These are phyloP conservation scores for Margarornis squamiger DNA, from an alignment of 2,797 vertebrate species.

Conservation along the genomic window DNA sequence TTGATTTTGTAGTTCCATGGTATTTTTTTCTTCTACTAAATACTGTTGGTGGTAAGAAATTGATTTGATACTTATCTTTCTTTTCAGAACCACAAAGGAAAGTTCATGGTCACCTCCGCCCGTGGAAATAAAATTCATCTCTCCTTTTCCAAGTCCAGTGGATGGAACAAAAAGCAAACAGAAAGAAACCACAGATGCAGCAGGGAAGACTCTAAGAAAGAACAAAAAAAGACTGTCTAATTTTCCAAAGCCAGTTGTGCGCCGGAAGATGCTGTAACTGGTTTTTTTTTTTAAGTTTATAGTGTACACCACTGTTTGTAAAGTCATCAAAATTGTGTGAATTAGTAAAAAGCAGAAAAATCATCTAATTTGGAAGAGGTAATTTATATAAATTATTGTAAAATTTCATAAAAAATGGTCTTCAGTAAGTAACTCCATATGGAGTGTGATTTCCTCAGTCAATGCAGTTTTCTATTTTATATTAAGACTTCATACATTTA, in stretches of 20 bases:
- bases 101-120: constrained; percentile 77
- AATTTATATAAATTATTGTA: constrained; percentile 90
- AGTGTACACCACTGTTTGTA: constrained; percentile 76
- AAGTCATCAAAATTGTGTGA: constrained; percentile 74
- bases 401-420: constrained; percentile 80
- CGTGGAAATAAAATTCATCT: constrained; percentile 84
- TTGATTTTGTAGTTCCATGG: neutral
- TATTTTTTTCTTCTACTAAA: neutral
- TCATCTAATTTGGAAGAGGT: constrained; percentile 80
- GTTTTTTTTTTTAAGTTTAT: constrained; percentile 71
- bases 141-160: constrained; percentile 85
- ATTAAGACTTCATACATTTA: constrained; percentile 85
- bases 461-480: constrained; percentile 84
- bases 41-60: neutral
- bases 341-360: constrained; percentile 70
- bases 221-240: constrained; percentile 82
- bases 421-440: constrained; percentile 77
- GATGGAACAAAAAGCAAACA: constrained; percentile 61
- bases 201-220: constrained; percentile 76
- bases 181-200: constrained; percentile 64
- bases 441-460: constrained; percentile 77
- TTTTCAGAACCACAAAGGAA: constrained; percentile 75
- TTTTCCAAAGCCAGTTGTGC: constrained; percentile 89
- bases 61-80: neutral
- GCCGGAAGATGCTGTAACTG: constrained; percentile 88